These are phyloP conservation scores for Corythornis cristatus DNA, from an alignment of 2,113 vertebrate species.

Conservation along the genomic window DNA sequence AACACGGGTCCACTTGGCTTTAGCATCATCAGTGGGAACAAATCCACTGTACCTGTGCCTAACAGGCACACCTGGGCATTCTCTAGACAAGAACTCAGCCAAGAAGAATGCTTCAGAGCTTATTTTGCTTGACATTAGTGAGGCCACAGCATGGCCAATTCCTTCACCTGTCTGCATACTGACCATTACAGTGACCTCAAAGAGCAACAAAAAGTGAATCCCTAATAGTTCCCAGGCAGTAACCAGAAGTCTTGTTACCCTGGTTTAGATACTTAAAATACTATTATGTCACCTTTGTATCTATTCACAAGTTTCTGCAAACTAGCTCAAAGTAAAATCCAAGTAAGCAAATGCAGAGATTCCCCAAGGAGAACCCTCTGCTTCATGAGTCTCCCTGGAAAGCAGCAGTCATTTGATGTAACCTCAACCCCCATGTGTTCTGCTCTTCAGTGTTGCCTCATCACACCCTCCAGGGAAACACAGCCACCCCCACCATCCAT, in stretches of 20 bases:
- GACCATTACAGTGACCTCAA: neutral
- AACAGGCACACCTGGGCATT: neutral
- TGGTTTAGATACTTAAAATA: neutral
- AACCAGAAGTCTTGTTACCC: neutral
- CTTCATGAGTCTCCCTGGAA: neutral
- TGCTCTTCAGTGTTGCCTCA: neutral
- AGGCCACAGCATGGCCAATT: neutral
- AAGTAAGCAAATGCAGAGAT: neutral
- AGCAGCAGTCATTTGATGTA: neutral
- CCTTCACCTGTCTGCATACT: neutral
- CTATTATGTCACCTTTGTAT: neutral
- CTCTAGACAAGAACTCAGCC: neutral
- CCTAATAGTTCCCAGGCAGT: neutral
- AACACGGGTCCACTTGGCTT: neutral
- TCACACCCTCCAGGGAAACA: neutral
- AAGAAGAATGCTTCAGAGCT: neutral
- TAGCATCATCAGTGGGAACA: neutral
- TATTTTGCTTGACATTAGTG: neutral
- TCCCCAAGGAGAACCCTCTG: neutral
- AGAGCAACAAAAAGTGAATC: neutral
- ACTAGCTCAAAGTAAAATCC: neutral
- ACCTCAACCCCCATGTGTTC: neutral
- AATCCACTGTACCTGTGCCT: neutral
- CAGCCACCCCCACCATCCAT: neutral
- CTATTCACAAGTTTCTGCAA: neutral